phyloP scores from a whole-genome alignment of 2,797 vertebrate genomes.

The Argya squamiceps region DNA sequence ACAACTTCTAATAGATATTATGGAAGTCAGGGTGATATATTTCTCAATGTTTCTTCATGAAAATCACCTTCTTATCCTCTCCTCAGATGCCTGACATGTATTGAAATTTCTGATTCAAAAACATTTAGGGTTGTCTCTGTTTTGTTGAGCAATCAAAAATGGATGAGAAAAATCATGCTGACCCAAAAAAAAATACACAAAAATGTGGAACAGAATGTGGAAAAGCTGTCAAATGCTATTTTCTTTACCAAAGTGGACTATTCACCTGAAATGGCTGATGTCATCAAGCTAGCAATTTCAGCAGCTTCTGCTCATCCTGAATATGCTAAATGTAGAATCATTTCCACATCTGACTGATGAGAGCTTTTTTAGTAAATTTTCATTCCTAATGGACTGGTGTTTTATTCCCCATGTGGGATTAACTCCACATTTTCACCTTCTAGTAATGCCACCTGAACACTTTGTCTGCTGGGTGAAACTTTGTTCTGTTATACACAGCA shows the following conservation, averaged over 20 bases:
- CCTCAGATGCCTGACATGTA: neutral
- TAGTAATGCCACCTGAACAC: neutral
- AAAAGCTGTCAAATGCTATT: neutral
- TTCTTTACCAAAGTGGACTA: neutral
- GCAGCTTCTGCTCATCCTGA: neutral
- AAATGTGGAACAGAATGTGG: neutral
- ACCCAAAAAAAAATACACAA: neutral
- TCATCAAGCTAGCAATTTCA: neutral
- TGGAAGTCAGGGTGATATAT: neutral
- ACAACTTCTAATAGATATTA: neutral
- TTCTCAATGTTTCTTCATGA: neutral
- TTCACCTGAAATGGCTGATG: neutral
- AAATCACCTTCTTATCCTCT: neutral
- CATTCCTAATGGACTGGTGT: neutral
- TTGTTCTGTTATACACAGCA: neutral
- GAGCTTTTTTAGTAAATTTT: neutral
- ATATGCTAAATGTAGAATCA: neutral
- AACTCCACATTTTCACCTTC: neutral
- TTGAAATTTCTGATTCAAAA: neutral
- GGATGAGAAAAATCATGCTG: neutral
- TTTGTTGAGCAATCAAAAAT: neutral
- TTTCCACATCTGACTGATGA: neutral
- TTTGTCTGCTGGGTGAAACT: neutral
- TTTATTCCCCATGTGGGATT: neutral
- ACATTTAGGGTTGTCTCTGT: neutral